A percentile compares a stretch with the other conserved stretches of the same genome.
Conservation (phyloP, 2,113 vertebrate species). For the Pluvianellus socialis region DNA sequence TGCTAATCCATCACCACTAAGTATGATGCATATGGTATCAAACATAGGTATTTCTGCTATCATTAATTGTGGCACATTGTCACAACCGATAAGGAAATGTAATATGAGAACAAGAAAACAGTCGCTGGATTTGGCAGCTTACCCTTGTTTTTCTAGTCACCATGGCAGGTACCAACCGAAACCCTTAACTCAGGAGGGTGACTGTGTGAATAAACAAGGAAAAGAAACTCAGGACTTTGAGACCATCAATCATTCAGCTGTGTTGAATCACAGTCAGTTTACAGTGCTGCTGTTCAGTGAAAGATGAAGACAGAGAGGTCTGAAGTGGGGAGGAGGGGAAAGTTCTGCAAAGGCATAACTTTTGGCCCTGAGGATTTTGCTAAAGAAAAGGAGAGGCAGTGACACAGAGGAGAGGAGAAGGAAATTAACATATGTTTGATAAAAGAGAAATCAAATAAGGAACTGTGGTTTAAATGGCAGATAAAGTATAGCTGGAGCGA, state of each 20-base stretch:
- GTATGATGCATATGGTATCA: slow-evolving; percentile 79
- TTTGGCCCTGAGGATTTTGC: slow-evolving; percentile 37
- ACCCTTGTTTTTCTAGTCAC: slow-evolving; percentile 58
- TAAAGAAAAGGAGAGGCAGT: slow-evolving; percentile 8
- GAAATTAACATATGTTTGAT: slow-evolving; percentile 61
- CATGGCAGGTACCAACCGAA: slow-evolving; percentile 42
- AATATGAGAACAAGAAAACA: slow-evolving; percentile 69
- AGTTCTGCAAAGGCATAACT: slow-evolving; percentile 38
- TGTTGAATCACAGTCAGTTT: slow-evolving; percentile 62
- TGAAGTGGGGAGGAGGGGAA: neutral
- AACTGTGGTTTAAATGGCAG: slow-evolving; percentile 54
- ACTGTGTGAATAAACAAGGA: neutral
- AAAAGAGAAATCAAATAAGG: slow-evolving; percentile 66
- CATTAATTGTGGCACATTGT: slow-evolving; percentile 81
- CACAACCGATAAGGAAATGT: slow-evolving; percentile 77
- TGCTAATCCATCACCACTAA: slow-evolving; percentile 81
- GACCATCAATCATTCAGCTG: slow-evolving; percentile 64
- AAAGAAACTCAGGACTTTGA: slow-evolving; percentile 11
- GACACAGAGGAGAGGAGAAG: slow-evolving; percentile 6
- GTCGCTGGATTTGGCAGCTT: slow-evolving; percentile 59
- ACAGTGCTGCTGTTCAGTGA: slow-evolving; percentile 61
- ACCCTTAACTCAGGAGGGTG: slow-evolving; percentile 26
- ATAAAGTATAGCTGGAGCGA: slow-evolving; percentile 23
- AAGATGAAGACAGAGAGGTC: slow-evolving; percentile 69
- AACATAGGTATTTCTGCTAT: slow-evolving; percentile 76